Base-by-base conservation (phyloP, 2,888 invertebrate genomes). In the Lumbricus terrestris region DNA sequence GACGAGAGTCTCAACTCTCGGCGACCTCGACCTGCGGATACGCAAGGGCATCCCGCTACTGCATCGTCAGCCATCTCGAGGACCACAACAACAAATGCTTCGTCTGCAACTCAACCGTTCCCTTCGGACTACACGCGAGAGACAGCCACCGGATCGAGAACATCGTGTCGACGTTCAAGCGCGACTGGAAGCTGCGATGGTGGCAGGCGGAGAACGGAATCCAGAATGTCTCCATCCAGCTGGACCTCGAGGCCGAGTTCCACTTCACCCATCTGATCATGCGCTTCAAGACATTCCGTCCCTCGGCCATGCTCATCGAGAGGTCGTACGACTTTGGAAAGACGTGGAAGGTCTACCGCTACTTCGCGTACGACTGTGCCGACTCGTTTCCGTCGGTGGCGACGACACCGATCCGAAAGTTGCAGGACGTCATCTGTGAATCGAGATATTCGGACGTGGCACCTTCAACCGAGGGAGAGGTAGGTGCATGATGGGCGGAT, bases 161-260 rank as follows among this genome's bases (percentile, higher is more conserved):
- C 95, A 97, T 99, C 90, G 97, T 99, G 89, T 97, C 97, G 93
- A 96, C 97, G 29, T 94, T 94, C 92, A 92, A 92, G 91, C 85
- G 89, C 35, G 92, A 92, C 91, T 91, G 93, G 88, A 93, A 93
- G 42, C 90, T 91, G n/a, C 89, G 91, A 16, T 99, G 99, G 99
- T 99, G 99, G 99, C 99, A 99, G 95, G 98, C 99, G 4, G 98
- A 98, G 95, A 99, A 99, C 95, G 99, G 99, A 82, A 97, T 97
- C 93, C 98, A 99, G 95, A 97, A 98, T 95, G 99, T 98, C 23
- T 97, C 97, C 90, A 97, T 99, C 93, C 97, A 97, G 94, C 96
- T 99, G 93, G 97, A 99, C 94, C 96, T 99, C 95, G 99, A 99
- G 95, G 98, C 99, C 0, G 99, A 99, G 95, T 99, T 99, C 95